Base-by-base conservation (phyloP, 2,888 invertebrate species). In the Nebria brevicollis region DNA sequence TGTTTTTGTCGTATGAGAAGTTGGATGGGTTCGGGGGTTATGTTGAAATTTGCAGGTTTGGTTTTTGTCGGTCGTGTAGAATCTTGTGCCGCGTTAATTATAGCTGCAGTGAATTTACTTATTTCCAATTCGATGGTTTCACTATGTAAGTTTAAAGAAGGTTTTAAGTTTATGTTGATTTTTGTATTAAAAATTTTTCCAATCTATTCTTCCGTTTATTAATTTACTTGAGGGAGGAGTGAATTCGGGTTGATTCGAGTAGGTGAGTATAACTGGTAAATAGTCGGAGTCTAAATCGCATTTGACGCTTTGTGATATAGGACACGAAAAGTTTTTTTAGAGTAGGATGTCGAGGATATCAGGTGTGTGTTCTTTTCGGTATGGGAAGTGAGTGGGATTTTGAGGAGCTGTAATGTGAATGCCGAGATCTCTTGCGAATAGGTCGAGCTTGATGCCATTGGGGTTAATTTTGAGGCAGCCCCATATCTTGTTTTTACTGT, bases 261-360 rank as follows among this genome's bases (percentile, higher is more conserved):
- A 77, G 25, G 77, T 72, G 72, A 76, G 72, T 68, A 80, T 80
- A 15, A 77, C 73, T 54, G 80, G 73, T 42, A 75, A 42, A 74
- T 77, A 70, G 43, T 82, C 78, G 13, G 82, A 83, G 66, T 82
- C 72, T 54, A 83, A 64, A 74, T 82, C 82, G 43, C 72, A 6
- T 74, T 82, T 34, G 15, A 81, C 83, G 20, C 1, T 80, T 82
- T 83, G 82, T 11, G 26, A 43, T 20, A 83, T 80, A 10, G 77
- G 77, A 34, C 25, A 64, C n/a, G 34, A 43, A 41, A 82, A 77
- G 25, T 75, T 74, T 68, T 83, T 82, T 65, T 77, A 66, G 20
- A 83, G 66, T 43, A 82, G 42, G 5, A 83, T 80, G 65, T 82
- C 77, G 13, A 82, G 34, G 8, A 81, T 82, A 74, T 82, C 82